Evolutionary conservation across 2,113 vertebrate species (phyloP).

Genomic region (Caranx ignobilis): DNA sequence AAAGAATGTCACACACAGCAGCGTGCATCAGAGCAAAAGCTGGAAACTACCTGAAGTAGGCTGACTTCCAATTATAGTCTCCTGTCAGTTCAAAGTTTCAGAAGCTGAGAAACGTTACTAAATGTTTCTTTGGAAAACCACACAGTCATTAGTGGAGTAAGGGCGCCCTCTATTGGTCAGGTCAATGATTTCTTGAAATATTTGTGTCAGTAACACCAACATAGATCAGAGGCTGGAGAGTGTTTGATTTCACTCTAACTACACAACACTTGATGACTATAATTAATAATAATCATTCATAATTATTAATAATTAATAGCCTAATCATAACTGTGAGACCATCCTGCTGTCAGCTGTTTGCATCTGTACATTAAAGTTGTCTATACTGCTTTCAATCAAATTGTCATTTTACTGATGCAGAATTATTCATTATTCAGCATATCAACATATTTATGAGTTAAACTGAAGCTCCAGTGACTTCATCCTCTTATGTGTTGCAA

Average conservation of each 20-base stretch:
- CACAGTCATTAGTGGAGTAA: background rate
- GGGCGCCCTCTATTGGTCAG: conserved; percentile 52
- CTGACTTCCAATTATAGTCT: background rate
- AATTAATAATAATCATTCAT: too few relatives aligned
- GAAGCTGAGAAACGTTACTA: background rate
- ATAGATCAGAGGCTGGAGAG: background rate
- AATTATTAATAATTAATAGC: background rate
- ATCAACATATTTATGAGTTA: background rate
- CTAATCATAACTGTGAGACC: background rate
- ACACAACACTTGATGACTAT: background rate
- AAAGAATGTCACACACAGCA: background rate
- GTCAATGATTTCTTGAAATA: background rate
- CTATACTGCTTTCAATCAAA: background rate
- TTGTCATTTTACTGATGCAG: background rate
- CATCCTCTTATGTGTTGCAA: background rate
- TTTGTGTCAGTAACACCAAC: background rate
- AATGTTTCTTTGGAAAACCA: background rate
- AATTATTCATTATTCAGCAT: background rate
- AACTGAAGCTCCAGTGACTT: too few relatives aligned
- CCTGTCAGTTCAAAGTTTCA: background rate
- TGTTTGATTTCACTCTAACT: background rate
- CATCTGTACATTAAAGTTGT: background rate
- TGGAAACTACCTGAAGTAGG: background rate
- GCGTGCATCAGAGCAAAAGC: background rate
- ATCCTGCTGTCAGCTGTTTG: background rate